phyloP scores from a whole-genome alignment of 2,888 invertebrate genomes.

The Orthosia gothica region DNA sequence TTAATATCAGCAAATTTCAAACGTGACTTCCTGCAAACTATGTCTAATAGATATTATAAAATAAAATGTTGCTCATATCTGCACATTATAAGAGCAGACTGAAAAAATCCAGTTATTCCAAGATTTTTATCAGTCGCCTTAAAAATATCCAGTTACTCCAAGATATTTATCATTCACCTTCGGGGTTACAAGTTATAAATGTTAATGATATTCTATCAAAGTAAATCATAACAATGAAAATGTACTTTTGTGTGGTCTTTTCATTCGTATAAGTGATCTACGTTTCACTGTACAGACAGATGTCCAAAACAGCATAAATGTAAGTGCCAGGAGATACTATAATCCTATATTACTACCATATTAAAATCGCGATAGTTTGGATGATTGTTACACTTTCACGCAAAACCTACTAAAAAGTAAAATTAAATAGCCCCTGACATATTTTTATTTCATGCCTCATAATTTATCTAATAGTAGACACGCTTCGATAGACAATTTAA shows the following conservation, averaged over 20 bases:
- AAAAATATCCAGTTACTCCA: constrained; percentile 27
- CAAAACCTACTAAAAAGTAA: too few species aligned
- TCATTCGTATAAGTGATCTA: background rate
- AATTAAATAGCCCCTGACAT: too few species aligned
- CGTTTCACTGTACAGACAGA: background rate
- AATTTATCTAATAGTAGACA: too few species aligned
- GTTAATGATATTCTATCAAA: constrained; percentile 14
- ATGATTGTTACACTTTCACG: too few species aligned
- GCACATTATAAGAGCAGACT: background rate
- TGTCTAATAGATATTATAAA: constrained; percentile 16
- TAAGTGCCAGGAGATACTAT: too few species aligned
- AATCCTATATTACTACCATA: too few species aligned
- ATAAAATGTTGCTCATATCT: constrained; percentile 8
- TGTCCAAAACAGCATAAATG: background rate
- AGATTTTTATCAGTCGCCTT: constrained; percentile 42
- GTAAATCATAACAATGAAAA: background rate
- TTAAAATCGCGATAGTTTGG: too few species aligned
- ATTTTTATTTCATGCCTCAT: too few species aligned
- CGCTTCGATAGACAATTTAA: too few species aligned
- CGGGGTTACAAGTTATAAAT: constrained; percentile 17
- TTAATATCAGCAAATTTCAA: constrained; percentile 4
- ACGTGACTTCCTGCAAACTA: constrained; percentile 42
- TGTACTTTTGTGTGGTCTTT: background rate
- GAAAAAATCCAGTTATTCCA: constrained; percentile 28
- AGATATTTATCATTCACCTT: constrained; percentile 43